A percentile compares a stretch with the other conserved stretches of the same genome.
phyloP scores from a whole-genome alignment of 2,888 invertebrate species.

The Andrena haemorrhoa region DNA sequence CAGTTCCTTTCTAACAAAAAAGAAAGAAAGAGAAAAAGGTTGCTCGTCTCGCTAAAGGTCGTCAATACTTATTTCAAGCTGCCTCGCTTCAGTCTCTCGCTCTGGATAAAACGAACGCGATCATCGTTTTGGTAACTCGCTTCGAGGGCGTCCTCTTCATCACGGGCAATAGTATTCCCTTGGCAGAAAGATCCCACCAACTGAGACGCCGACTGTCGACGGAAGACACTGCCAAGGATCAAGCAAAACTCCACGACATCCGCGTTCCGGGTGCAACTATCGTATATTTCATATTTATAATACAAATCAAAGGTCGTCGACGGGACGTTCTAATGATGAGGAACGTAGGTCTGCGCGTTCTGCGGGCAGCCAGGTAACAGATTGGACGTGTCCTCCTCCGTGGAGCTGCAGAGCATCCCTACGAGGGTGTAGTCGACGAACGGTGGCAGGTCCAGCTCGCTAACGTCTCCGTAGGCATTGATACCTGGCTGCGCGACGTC shows the following conservation, averaged over 20 bases:
- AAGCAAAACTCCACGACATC: constrained; percentile 12
- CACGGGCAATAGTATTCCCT: background rate
- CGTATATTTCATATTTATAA: constrained; percentile 75
- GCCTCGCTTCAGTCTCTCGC: background rate
- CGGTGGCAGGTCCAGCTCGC: constrained; percentile 79
- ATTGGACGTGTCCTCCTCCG: constrained; percentile 73
- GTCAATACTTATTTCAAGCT: background rate
- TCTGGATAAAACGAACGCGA: background rate
- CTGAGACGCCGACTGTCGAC: background rate
- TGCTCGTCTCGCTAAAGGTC: background rate
- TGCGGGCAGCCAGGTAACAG: constrained; percentile 73
- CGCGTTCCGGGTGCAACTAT: constrained; percentile 47
- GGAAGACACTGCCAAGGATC: background rate
- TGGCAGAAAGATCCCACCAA: background rate
- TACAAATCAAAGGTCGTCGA: constrained; percentile 74
- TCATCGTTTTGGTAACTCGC: background rate
- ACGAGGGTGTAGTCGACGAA: constrained; percentile 83
- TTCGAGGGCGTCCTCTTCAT: background rate
- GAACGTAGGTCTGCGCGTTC: constrained; percentile 79
- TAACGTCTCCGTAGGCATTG: constrained; percentile 72
- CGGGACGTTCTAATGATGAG: constrained; percentile 78
- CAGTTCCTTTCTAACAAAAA: constrained; percentile 12
- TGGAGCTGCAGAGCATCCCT: constrained; percentile 82
- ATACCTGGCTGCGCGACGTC: constrained; percentile 30
- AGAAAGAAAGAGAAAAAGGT: background rate